A percentile compares a stretch with the other conserved stretches of the same genome.
phyloP scores from a whole-genome alignment of 2,113 vertebrate genomes.

The Athene noctua region DNA sequence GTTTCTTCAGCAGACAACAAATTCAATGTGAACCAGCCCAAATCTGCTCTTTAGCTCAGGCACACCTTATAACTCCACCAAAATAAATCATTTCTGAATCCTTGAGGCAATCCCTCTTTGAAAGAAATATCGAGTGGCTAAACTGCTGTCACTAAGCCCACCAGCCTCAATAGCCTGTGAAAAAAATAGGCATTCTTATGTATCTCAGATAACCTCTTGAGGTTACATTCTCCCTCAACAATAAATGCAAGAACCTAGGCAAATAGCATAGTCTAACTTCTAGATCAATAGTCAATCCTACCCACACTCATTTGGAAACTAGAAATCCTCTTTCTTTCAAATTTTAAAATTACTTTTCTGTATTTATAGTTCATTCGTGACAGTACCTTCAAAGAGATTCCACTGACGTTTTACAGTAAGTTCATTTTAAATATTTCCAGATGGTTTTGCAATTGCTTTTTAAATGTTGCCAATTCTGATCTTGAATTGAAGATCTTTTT shows the following conservation, averaged over 20 bases:
- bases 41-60: background rate
- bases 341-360: background rate
- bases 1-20: background rate
- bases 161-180: background rate
- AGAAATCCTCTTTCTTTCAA: background rate
- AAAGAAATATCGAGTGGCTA: background rate
- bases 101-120: background rate
- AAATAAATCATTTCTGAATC: background rate
- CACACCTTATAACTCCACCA: background rate
- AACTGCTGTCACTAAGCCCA: background rate
- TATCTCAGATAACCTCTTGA: background rate
- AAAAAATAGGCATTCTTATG: background rate
- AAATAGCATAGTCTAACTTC: background rate
- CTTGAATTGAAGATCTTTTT: background rate
- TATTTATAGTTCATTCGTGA: slow-evolving; percentile 84
- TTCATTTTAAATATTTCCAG: slow-evolving; percentile 49
- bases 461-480: slow-evolving; percentile 20
- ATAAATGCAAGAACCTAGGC: background rate
- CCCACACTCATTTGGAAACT: background rate
- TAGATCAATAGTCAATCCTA: background rate
- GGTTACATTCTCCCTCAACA: background rate
- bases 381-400: slow-evolving; percentile 91
- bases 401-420: slow-evolving; percentile 91
- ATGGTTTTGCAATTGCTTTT: background rate
- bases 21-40: background rate